phyloP scores from a whole-genome alignment of 2,797 vertebrate species.

The Halcyon badia region DNA sequence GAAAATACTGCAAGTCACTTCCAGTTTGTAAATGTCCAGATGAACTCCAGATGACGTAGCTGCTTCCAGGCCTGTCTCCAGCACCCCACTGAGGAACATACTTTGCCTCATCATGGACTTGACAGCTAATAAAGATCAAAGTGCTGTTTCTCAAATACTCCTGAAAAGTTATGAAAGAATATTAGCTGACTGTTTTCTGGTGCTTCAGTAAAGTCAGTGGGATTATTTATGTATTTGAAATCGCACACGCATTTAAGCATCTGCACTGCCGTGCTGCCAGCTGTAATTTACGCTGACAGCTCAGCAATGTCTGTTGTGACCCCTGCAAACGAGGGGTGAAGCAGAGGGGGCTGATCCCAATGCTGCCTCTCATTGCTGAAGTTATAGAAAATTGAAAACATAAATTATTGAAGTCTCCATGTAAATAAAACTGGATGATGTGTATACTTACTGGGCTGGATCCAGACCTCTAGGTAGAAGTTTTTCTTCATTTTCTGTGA shows the following conservation, averaged over 20 bases:
- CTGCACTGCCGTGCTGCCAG: background rate
- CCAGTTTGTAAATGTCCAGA: background rate
- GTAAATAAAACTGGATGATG: background rate
- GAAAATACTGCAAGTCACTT: background rate
- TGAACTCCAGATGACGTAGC: background rate
- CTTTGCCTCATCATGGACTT: background rate
- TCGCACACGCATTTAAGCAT: accelerated
- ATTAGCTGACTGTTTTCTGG: slow-evolving; percentile 3
- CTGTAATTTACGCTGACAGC: background rate
- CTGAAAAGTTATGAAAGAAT: background rate
- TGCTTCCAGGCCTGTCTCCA: slow-evolving; percentile 9
- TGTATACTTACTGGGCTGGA: background rate
- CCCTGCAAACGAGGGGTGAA: background rate
- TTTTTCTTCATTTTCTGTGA: background rate
- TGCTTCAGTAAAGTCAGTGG: background rate
- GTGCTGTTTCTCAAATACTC: slow-evolving; percentile 6
- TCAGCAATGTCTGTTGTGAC: background rate
- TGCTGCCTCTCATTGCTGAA: background rate
- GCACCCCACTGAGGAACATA: background rate
- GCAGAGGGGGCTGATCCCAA: background rate
- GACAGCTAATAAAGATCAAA: slow-evolving; percentile 58
- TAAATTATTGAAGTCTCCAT: slow-evolving; percentile 16
- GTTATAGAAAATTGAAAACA: slow-evolving; percentile 38
- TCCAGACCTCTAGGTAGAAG: background rate
- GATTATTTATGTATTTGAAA: slow-evolving; percentile 41